Percentiles rank a stretch among this genome's conserved stretches.
Conservation (phyloP, 1,140 invertebrate species). For the Agrypnia vestita region DNA sequence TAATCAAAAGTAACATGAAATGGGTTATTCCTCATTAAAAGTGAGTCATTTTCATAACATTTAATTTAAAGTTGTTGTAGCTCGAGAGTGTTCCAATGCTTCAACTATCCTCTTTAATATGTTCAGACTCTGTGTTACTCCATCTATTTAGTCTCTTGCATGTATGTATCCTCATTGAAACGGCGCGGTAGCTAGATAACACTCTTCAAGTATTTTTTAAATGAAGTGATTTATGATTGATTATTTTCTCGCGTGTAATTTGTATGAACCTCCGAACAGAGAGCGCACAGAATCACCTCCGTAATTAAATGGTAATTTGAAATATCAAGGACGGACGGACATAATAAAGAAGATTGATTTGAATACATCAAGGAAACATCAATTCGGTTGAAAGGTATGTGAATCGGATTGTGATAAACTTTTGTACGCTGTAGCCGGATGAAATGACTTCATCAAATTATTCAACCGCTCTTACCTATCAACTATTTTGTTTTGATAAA, state of each 20-base stretch:
- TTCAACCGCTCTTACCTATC: background rate
- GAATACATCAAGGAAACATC: slow-evolving; percentile 11
- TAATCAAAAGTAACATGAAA: no score
- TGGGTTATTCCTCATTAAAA: no score
- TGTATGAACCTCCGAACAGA: background rate
- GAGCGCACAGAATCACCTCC: background rate
- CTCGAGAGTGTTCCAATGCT: no score
- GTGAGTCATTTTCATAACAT: no score
- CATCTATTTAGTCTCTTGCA: no score
- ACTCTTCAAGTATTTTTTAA: no score
- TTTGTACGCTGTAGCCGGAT: background rate
- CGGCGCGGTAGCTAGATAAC: no score
- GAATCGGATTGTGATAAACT: slow-evolving; percentile 3
- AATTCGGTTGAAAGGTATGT: slow-evolving; percentile 9
- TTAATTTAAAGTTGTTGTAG: no score
- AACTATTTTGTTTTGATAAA: background rate
- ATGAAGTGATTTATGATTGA: background rate
- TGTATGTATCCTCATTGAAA: no score
- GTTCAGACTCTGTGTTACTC: no score
- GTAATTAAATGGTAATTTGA: slow-evolving; percentile 10
- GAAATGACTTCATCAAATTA: slow-evolving; percentile 14
- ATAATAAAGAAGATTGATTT: background rate
- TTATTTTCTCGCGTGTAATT: slow-evolving; percentile 14
- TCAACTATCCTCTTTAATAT: no score
- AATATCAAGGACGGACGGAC: background rate